Conservation (phyloP, 1,140 invertebrate genomes). For the Aphaenogaster rudis region DNA sequence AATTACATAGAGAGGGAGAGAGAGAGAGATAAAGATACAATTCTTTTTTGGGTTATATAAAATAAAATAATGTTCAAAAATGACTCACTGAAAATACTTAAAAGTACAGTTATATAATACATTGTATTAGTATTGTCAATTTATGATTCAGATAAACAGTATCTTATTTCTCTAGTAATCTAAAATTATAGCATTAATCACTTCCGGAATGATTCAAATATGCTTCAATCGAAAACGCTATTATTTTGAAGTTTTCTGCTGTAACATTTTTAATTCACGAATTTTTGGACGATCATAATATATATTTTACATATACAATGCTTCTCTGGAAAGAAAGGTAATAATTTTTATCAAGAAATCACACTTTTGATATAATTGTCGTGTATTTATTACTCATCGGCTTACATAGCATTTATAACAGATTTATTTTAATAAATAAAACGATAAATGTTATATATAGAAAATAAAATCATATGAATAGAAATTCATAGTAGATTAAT, state of each 20-base stretch:
- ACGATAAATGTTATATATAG: not conserved
- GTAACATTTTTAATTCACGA: not conserved
- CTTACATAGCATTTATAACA: not conserved
- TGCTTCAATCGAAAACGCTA: not conserved
- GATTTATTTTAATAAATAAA: conserved; percentile 8
- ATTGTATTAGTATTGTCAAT: not conserved
- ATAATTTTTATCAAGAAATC: not conserved
- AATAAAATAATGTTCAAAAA: conserved; percentile 6
- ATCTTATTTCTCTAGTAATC: not conserved
- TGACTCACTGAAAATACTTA: not conserved
- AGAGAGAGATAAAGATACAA: not conserved
- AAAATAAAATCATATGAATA: conserved; percentile 20
- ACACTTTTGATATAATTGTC: conserved; percentile 24
- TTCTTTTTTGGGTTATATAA: not conserved
- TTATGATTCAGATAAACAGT: not conserved
- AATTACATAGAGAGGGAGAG: not conserved
- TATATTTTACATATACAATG: not conserved
- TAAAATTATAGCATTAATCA: not conserved
- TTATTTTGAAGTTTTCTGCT: not conserved
- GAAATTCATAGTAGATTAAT: not conserved
- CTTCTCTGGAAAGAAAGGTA: not conserved
- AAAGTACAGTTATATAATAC: not conserved
- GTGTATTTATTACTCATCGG: conserved; percentile 42
- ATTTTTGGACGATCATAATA: not conserved
- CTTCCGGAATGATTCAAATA: not conserved